Evolutionary conservation across 53 echinoderm and acorn worm genomes (phyloP), one percentile per base, ranked within the genome.

Genomic region (Paracentrotus lividus): DNA sequence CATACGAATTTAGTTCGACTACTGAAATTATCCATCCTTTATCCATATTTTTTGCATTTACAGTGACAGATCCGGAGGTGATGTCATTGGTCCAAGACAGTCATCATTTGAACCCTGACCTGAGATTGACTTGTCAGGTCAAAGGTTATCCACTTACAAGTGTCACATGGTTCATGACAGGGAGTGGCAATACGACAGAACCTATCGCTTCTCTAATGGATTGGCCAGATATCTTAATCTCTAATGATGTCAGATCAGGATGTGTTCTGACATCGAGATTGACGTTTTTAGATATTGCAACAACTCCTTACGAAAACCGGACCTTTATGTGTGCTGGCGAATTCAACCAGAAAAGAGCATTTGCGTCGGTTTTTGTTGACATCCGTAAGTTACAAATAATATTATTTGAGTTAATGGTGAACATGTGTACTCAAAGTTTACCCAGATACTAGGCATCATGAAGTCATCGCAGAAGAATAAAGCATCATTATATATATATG

Each of bases 111-210:
- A 90, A 90, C 44, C 69, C 72, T 21, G 75, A 90, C 38, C 32
- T 90, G 4, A 72, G 34, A 1, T 4, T 90, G 21, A 90, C 13
- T 9, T 90, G 90, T 24, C 31, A 90, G 90, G 90, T 90, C 90
- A 90, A 42, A 90, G 90, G 90, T 69, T 90, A 90, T 27, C 90
- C 90, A 65, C 47, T 90, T 49, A 49, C 69, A 2, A 44, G 27
- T 2, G 34, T 72, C 72, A 69, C 21, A 75, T 90, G 90, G 90
- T 47, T 38, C 40, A 14, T 68, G 68, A 90, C 75, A 6, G 18
- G 15, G 12, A 49, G 40, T 53, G 13, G 32, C 52, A 24, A 18
- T 45, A 44, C 44, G 20, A 0, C 60, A 64, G 45, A n/a, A 3
- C 5, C 13, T 64, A 27, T 64, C 66, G 10, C 12, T 12, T 26